Conservation (phyloP, 2,888 invertebrate genomes). For the Lysandra bellargus region DNA sequence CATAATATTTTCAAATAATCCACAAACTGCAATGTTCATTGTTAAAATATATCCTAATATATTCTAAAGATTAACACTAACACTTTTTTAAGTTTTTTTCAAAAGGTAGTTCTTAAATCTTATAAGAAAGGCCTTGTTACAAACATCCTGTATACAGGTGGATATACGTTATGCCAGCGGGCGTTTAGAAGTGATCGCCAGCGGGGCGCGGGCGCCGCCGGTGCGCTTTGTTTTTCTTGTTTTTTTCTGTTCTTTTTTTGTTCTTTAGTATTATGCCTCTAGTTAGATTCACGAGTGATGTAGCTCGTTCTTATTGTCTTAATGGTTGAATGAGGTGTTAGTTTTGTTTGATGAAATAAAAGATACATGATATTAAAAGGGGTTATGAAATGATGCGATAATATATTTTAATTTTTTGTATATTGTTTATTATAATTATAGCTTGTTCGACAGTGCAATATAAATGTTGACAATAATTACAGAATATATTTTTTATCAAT, state of each 20-base stretch:
- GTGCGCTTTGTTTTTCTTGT: constrained; percentile 49
- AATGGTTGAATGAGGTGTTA: constrained; percentile 24
- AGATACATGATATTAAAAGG: background rate
- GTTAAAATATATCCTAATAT: background rate
- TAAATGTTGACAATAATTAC: too few species aligned
- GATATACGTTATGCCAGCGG: constrained; percentile 56
- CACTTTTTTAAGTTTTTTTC: too few species aligned
- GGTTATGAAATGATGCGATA: background rate
- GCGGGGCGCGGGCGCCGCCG: constrained; percentile 75
- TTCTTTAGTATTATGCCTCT: constrained; percentile 35
- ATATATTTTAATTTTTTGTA: background rate
- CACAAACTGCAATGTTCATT: background rate
- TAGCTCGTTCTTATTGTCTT: constrained; percentile 19
- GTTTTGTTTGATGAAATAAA: constrained; percentile 6
- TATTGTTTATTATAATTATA: too few species aligned
- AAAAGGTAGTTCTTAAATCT: too few species aligned
- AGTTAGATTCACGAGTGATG: constrained; percentile 32
- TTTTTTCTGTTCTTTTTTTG: constrained; percentile 35
- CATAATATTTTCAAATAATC: too few species aligned
- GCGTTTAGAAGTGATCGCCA: constrained; percentile 52
- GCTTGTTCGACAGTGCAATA: too few species aligned
- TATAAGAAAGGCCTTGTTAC: constrained; percentile 33
- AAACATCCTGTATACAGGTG: constrained; percentile 49
- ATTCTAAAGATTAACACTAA: background rate
- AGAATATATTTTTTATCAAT: too few species aligned